Evolutionary conservation across 2,113 vertebrate species (phyloP), one percentile per base, ranked within the genome.

Genomic region (Microcebus jonahi): DNA sequence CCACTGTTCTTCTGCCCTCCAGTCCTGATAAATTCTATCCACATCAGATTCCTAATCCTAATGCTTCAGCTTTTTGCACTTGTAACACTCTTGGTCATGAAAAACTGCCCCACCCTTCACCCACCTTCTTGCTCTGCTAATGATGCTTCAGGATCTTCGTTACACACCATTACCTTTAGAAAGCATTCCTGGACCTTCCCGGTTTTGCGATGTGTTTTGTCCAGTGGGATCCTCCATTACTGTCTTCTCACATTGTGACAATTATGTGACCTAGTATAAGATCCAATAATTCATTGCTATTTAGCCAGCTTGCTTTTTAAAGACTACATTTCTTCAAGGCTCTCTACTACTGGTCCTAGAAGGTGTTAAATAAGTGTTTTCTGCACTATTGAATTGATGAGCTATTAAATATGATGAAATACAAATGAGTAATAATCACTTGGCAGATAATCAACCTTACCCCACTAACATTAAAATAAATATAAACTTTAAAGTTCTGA

Each of bases 381-480:
- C 1, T 27, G 23, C 42, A 88, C 50, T 23, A 31, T 27, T 84
- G 2, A 57, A 36, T 76, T 25, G 73, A 20, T 61, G 42, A 59
- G 57, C 18, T 87, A 70, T 81, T 65, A 91, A 68, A 77, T 83
- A 39, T 63, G 14, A 25, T 34, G 21, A 55, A 57, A 50, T 87
- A 73, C 10, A 76, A 39, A 61, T 92, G 17, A 4, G 45, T 87
- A 21, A 45, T 48, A 76, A 36, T 73, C 34, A 90, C 23, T 70
- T 73, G 4, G 27, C 21, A 86, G 65, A 42, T 92, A 61, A 45
- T 55, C 27, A 73, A 53, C 34, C 14, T 70, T 27, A 92, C 5
- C 23, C 23, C 15, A 10, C 11, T 92, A 92, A 65, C 17, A 36
- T 89, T 76, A 61, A 84, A 94, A 81, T 15, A 68, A 89, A 94